These are phyloP conservation scores for Sciurus carolinensis DNA, from an alignment of 2,797 vertebrate genomes.

Conservation along the genomic window DNA sequence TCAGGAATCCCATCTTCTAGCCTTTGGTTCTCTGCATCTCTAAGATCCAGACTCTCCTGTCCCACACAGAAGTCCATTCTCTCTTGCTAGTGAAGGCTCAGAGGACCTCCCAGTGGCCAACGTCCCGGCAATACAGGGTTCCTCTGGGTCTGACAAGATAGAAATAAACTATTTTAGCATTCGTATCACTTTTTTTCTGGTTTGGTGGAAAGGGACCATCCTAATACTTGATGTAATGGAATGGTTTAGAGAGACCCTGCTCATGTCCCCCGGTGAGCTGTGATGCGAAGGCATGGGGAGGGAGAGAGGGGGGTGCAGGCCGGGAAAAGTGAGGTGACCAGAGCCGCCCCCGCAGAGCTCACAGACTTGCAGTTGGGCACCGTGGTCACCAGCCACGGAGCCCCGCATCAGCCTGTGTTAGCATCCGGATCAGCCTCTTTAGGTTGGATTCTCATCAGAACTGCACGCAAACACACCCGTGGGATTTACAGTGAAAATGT, in stretches of 20 bases:
- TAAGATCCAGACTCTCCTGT: too few species aligned
- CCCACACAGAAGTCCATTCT: background rate
- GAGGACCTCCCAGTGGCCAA: background rate
- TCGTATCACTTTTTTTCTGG: background rate
- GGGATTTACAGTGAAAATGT: background rate
- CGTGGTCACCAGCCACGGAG: background rate
- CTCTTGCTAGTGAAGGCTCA: background rate
- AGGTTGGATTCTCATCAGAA: background rate
- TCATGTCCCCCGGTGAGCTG: accelerated
- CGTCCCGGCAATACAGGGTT: background rate
- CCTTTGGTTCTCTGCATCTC: background rate
- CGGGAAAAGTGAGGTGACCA: accelerated
- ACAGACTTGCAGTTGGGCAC: accelerated
- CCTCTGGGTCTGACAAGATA: background rate
- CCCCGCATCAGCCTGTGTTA: background rate
- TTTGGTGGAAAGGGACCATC: background rate
- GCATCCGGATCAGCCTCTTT: accelerated
- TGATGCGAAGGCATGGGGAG: accelerated
- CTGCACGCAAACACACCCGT: background rate
- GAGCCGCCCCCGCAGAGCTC: too few species aligned
- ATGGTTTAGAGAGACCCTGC: too few species aligned
- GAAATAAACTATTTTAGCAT: background rate
- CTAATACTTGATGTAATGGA: background rate
- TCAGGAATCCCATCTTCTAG: background rate
- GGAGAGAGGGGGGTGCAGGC: background rate